Base-by-base conservation (phyloP, 1,140 invertebrate species). In the Aphaenogaster floridana region DNA sequence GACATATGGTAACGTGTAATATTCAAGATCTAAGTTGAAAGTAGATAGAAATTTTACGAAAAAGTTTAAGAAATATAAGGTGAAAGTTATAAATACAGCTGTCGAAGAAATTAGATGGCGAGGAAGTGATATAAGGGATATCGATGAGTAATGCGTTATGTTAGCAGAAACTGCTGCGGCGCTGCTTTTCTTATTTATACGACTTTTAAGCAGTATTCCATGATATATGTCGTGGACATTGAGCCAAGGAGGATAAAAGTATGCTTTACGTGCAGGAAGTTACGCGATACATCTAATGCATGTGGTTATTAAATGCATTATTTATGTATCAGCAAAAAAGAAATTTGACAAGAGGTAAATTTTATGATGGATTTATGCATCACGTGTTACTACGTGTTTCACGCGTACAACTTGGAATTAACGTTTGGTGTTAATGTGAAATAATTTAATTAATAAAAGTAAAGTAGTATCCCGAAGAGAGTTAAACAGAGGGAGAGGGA, bases 141-240 rank as follows among this genome's bases (percentile, higher is more conserved):
- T 72, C 52, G 79, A 83, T 72, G 68, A 83, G 17, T 83, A 72
- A 83, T 83, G 52, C 28, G 69, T 48, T 61, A 83, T 72, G 21
- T 3, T 28, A 59, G 69, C 21, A 21, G 68, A 59, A 83, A 83
- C 68, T 83, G 28, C 54, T 21, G n/a, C 7, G 39, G 21, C 48
- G 28, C 21, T 57, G 66, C 21, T 45, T 57, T 21, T 61, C 28
- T 74, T 74, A 72, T 83, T 83, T 83, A 83, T 74, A 48, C 39
- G 21, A 83, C 28, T 59, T 59, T 83, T 61, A 61, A 74, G 52
- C 28, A 74, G 45, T 61, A 83, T 21, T 61, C 7, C 8, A 34
- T 74, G 50, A 81, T 81, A 28, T 45, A 81, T 71, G 21, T 34
- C 21, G 13, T 59, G 42, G 68, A 74, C 17, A 39, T 59, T 28